Conservation (phyloP, 2,797 vertebrate species). For the Neosilurus mollespiculum region DNA sequence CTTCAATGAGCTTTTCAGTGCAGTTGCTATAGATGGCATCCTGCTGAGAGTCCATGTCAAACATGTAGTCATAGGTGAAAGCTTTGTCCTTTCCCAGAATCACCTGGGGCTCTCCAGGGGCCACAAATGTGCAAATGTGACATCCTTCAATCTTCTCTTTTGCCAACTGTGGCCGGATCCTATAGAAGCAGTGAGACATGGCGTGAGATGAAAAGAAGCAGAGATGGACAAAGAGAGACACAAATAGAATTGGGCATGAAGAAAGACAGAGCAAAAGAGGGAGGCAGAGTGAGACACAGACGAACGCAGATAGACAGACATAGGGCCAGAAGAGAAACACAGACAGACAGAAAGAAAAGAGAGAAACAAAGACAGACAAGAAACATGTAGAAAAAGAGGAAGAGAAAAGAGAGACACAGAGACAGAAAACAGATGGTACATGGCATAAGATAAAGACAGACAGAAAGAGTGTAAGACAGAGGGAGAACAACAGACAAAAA, state of each 20-base stretch:
- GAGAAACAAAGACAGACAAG: not conserved
- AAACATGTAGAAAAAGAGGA: not conserved
- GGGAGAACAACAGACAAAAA: not conserved
- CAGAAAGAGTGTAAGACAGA: too few species aligned
- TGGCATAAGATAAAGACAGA: not conserved
- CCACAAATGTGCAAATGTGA: constrained; percentile 94
- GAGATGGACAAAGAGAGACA: not conserved
- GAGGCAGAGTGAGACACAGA: not conserved
- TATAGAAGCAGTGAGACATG: constrained; percentile 55
- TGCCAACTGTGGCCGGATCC: constrained; percentile 94
- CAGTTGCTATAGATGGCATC: constrained; percentile 86
- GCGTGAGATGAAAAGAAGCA: not conserved
- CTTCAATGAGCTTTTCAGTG: constrained; percentile 92
- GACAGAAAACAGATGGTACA: not conserved
- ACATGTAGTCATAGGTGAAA: constrained; percentile 94
- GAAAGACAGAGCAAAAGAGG: not conserved
- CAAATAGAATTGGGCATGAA: not conserved
- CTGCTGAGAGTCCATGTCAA: constrained; percentile 90
- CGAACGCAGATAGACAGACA: not conserved
- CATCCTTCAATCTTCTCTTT: constrained; percentile 97
- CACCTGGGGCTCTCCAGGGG: constrained; percentile 93
- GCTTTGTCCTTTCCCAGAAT: constrained; percentile 96
- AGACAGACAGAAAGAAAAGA: not conserved
- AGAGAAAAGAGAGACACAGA: not conserved
- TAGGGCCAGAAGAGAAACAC: not conserved